These are phyloP conservation scores for Sebastes diploproa DNA, from an alignment of 2,797 vertebrate genomes.

Conservation along the genomic window DNA sequence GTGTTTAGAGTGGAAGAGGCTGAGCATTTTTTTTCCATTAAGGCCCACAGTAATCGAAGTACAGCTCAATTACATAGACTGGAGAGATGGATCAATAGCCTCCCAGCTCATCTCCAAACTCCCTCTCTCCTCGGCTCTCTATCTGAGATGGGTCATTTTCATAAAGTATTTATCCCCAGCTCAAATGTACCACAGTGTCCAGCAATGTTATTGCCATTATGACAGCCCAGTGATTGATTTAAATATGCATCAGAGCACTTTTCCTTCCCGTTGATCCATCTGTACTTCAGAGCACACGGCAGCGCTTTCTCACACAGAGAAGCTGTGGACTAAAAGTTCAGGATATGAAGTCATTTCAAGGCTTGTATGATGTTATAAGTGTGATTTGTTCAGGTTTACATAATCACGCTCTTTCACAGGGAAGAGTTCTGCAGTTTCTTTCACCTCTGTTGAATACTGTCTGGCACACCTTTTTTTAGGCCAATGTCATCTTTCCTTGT, in stretches of 20 bases:
- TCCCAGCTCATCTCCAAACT: constrained; percentile 56
- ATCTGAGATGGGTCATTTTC: constrained; percentile 76
- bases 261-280: constrained; percentile 34
- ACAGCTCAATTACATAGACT: constrained; percentile 73
- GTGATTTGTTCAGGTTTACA: not conserved
- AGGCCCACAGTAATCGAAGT: constrained; percentile 55
- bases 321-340: not conserved
- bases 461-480: not conserved
- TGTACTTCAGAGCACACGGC: constrained; percentile 27
- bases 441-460: not conserved
- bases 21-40: constrained; percentile 58
- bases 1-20: constrained; percentile 42
- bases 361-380: not conserved
- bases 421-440: not conserved
- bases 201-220: constrained; percentile 65
- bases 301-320: not conserved
- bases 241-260: constrained; percentile 71
- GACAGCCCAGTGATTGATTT: constrained; percentile 50
- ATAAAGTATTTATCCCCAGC: constrained; percentile 82
- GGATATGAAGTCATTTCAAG: not conserved
- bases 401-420: not conserved
- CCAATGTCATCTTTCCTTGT: not conserved
- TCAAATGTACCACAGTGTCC: constrained; percentile 62
- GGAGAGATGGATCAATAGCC: constrained; percentile 72
- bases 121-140: constrained; percentile 45